Conservation (phyloP, 1,140 invertebrate genomes). For the Eumaeus atala region DNA sequence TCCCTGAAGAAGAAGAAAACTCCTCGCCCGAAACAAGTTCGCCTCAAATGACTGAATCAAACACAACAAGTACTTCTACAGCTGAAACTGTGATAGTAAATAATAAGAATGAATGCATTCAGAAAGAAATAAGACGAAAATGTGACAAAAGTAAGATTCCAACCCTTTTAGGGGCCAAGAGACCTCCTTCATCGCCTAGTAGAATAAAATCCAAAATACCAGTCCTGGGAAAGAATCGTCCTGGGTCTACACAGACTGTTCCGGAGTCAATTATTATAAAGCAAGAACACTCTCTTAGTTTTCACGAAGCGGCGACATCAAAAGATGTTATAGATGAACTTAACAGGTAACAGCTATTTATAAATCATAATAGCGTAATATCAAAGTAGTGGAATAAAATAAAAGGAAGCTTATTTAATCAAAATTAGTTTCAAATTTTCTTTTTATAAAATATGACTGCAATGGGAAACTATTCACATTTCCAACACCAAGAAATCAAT, state of each 20-base stretch:
- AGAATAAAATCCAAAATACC: constrained; percentile 54
- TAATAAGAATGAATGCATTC: constrained; percentile 60
- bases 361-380: not conserved
- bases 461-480: not conserved
- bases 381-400: not conserved
- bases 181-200: constrained; percentile 58
- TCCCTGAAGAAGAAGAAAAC: constrained; percentile 78
- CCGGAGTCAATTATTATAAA: constrained; percentile 60
- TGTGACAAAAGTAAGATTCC: constrained; percentile 66
- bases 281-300: constrained; percentile 75
- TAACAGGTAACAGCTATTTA: constrained; percentile 70
- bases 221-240: constrained; percentile 38
- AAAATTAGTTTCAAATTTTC: not conserved
- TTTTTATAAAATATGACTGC: not conserved
- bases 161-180: constrained; percentile 53
- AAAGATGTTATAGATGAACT: constrained; percentile 86
- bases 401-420: no score
- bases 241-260: constrained; percentile 21
- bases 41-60: constrained; percentile 77
- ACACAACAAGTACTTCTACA: constrained; percentile 79
- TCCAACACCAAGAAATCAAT: constrained; percentile 1
- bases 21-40: constrained; percentile 64
- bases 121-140: constrained; percentile 39
- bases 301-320: constrained; percentile 82
- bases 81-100: constrained; percentile 77